Evolutionary conservation across 2,888 invertebrate species (phyloP).

Genomic region (Spisula subtruncata): DNA sequence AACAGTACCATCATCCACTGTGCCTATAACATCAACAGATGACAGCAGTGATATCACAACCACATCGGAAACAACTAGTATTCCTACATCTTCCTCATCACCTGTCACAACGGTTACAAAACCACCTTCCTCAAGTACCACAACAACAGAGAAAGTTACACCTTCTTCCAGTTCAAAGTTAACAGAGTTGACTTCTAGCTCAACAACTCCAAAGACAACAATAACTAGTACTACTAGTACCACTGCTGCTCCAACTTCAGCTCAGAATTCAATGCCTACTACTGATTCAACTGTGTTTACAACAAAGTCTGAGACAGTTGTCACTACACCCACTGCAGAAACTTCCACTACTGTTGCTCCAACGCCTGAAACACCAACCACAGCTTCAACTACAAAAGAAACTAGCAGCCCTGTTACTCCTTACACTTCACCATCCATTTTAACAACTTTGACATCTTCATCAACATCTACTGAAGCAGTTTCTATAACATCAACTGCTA

Average conservation of each 20-base stretch:
- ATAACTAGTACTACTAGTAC: not conserved
- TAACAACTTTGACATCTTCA: slow-evolving; percentile 31
- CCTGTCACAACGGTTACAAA: not conserved
- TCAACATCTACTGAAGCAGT: slow-evolving; percentile 25
- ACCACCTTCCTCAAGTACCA: not conserved
- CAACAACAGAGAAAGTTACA: not conserved
- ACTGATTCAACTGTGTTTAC: slow-evolving; percentile 12
- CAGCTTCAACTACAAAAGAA: slow-evolving; percentile 12
- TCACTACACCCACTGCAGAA: not conserved
- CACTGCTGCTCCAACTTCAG: not conserved
- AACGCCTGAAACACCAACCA: slow-evolving; percentile 4
- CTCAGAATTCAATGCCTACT: not conserved
- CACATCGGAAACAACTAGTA: not conserved
- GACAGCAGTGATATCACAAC: not conserved
- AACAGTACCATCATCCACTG: not conserved
- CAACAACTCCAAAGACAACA: not conserved
- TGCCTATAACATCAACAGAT: not conserved
- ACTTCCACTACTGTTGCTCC: not conserved
- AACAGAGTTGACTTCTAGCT: not conserved
- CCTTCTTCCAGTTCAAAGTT: not conserved
- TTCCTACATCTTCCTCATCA: not conserved
- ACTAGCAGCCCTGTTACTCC: not conserved
- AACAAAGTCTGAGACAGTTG: not conserved
- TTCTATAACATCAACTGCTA: slow-evolving; percentile 35
- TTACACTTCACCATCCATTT: slow-evolving; percentile 17